These are phyloP conservation scores for Caenorhabditis latens DNA, from an alignment of 1,140 invertebrate species.

Conservation along the genomic window DNA sequence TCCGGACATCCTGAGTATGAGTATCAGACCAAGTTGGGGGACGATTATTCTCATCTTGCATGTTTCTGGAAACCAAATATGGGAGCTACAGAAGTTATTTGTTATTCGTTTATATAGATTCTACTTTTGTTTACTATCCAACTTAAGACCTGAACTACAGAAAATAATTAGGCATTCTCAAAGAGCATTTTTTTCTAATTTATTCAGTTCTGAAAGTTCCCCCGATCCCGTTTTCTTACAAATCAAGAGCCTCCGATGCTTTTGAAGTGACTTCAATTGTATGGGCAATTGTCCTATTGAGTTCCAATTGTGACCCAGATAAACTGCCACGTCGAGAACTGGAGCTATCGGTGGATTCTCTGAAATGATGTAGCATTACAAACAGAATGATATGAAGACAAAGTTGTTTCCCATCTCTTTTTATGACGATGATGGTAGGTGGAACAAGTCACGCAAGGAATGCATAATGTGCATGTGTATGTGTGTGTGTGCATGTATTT, in stretches of 20 bases:
- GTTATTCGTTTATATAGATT: too few species aligned
- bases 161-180: too few species aligned
- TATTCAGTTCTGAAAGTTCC: too few species aligned
- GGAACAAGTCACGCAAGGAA: conserved; percentile 51
- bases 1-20: conserved; percentile 3
- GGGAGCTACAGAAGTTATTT: too few species aligned
- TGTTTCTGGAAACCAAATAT: not conserved
- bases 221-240: not conserved
- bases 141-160: too few species aligned
- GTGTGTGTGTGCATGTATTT: not conserved
- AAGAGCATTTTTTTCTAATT: too few species aligned
- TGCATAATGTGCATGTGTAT: conserved; percentile 14
- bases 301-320: conserved; percentile 19
- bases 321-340: conserved; percentile 35
- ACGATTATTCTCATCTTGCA: conserved; percentile 49
- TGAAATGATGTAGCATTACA: conserved; percentile 47
- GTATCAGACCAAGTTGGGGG: conserved; percentile 30
- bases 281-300: conserved; percentile 33
- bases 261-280: conserved; percentile 34
- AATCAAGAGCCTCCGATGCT: conserved; percentile 38
- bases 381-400: conserved; percentile 35
- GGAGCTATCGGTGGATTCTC: conserved; percentile 51
- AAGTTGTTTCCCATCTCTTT: not conserved
- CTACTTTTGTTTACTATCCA: too few species aligned
- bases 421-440: not conserved